Conservation (phyloP, 2,888 invertebrate species). For the Cylindroiulus punctatus region DNA sequence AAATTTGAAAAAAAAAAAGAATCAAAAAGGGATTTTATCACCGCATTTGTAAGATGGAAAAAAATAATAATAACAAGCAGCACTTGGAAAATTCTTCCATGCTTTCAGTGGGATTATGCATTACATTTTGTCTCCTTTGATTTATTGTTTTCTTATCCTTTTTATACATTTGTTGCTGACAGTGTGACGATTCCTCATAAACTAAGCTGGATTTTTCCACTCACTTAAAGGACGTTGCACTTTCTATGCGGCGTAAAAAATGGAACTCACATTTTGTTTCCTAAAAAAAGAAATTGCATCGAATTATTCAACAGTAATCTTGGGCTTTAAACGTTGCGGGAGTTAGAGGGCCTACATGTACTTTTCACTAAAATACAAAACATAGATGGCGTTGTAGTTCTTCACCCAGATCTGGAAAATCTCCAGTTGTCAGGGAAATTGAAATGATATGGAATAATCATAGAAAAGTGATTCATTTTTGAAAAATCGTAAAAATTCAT, state of each 20-base stretch:
- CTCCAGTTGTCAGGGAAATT: no score
- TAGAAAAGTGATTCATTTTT: no score
- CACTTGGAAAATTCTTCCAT: not conserved
- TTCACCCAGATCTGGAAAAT: no score
- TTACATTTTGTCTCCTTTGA: constrained; percentile 16
- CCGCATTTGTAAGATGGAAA: not conserved
- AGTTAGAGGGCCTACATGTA: not conserved
- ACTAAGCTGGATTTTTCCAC: constrained; percentile 19
- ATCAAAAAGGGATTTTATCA: not conserved
- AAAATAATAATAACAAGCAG: not conserved
- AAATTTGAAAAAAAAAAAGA: not conserved
- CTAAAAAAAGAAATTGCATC: not conserved
- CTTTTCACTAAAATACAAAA: no score
- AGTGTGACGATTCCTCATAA: constrained; percentile 33
- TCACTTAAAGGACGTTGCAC: constrained; percentile 31
- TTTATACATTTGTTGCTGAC: constrained; percentile 38
- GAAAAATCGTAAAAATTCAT: no score
- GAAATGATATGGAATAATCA: no score
- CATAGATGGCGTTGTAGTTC: no score
- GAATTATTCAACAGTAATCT: constrained; percentile 7
- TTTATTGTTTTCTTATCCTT: constrained; percentile 38
- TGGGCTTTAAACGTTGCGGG: not conserved
- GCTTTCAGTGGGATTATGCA: constrained; percentile 24
- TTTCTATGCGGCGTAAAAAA: not conserved
- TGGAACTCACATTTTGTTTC: not conserved